These are phyloP conservation scores for Germaria angustata DNA, from an alignment of 2,888 invertebrate genomes.

Conservation along the genomic window DNA sequence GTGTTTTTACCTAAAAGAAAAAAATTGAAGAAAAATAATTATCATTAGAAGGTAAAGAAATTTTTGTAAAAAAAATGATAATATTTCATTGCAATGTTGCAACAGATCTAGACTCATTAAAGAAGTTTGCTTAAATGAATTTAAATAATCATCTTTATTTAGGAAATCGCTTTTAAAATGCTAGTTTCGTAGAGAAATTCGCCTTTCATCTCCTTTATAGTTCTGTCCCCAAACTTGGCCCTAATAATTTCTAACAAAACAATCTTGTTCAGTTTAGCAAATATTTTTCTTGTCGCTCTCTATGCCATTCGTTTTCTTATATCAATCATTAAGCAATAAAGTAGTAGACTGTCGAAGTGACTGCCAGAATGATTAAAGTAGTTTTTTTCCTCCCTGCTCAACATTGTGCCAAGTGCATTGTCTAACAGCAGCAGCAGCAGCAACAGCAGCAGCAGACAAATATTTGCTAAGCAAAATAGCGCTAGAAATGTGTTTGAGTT, in stretches of 20 bases:
- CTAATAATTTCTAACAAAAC: conserved; percentile 20
- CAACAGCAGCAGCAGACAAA: conserved; percentile 31
- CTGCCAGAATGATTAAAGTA: conserved; percentile 27
- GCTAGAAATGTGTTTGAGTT: conserved; percentile 42
- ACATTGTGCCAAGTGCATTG: conserved; percentile 51
- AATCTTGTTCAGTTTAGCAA: conserved; percentile 27
- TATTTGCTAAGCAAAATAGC: conserved; percentile 50
- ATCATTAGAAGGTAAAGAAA: neutral
- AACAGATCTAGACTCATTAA: too few relatives aligned
- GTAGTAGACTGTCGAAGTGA: conserved; percentile 38
- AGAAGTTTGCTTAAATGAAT: too few relatives aligned
- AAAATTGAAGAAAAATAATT: neutral
- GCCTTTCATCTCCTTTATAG: neutral
- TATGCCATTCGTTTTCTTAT: conserved; percentile 10
- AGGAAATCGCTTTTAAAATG: neutral
- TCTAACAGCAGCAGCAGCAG: conserved; percentile 29
- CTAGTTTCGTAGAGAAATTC: neutral
- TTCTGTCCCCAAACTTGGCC: neutral
- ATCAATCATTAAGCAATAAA: conserved; percentile 58
- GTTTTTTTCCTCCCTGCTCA: neutral
- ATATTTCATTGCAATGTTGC: neutral
- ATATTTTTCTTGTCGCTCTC: conserved; percentile 25
- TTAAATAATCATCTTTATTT: neutral
- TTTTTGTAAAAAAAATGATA: neutral
- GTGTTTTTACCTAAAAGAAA: conserved; percentile 34